Evolutionary conservation across 2,797 vertebrate species (phyloP), one percentile per base, ranked within the genome.

Genomic region (Tenualosa ilisha): DNA sequence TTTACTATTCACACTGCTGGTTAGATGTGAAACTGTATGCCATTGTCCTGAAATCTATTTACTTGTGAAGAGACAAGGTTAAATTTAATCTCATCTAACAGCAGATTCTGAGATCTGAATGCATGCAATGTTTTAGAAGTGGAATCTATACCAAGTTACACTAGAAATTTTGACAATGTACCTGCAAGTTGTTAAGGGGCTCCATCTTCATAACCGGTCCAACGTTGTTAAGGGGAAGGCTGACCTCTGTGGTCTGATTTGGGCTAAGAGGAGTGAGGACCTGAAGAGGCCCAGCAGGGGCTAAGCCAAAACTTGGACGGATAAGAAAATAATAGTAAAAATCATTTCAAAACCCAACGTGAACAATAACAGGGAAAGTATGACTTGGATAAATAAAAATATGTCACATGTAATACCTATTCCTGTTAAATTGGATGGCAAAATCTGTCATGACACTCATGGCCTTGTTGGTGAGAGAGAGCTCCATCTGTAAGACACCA

Each of bases 201-300:
- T 99, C 98, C 98, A 99, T 99, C 95, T 99, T 99, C 98, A 99
- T 99, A 86, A 99, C 96, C 0, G 98, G 97, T 79, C 98, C 98
- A 1, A 96, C 96, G 0, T 96, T 99, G 92, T 94, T 97, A 84
- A 99, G 96, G 0, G 98, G 98, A 24, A 99, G 96, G 81, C 95
- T 93, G 86, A 97, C 95, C 89, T 99, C 98, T 88, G 98, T 97
- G 0, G 94, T 98, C 93, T 99, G 98, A 94, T 98, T 99, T 26
- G 98, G 98, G 85, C 95, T 95, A 0, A 99, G 96, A 0, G 98
- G 98, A 0, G 97, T 96, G 0, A 98, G 96, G 87, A 99, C 95
- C 93, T 99, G 98, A 0, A 99, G 96, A 0, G 98, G 97, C 61
- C 97, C 98, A 3, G 98, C 98, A 0, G 98, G 98, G 85, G 97